Evolutionary conservation across 2,888 invertebrate genomes (phyloP).

Genomic region (Adelognathus sp.): DNA sequence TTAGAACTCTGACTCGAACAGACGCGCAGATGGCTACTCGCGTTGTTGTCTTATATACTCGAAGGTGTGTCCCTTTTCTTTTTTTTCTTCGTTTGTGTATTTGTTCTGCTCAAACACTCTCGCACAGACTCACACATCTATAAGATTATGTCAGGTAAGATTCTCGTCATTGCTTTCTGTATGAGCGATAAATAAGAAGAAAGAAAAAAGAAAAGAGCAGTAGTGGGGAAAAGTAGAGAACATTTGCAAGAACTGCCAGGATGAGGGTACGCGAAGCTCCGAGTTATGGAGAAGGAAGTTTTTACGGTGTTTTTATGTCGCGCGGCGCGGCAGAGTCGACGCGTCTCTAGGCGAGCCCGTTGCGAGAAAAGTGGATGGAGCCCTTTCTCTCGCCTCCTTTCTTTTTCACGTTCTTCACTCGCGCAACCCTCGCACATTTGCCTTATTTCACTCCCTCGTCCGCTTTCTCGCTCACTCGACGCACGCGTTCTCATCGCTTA

Average conservation of each 20-base stretch:
- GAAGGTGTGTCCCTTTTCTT: too few relatives aligned
- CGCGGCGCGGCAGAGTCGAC: constrained; percentile 57
- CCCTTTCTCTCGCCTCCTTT: constrained; percentile 42
- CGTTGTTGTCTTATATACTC: too few relatives aligned
- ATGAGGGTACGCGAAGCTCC: constrained; percentile 61
- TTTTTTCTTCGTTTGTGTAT: too few relatives aligned
- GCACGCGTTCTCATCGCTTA: constrained; percentile 71
- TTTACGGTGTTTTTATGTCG: constrained; percentile 79
- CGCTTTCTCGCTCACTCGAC: constrained; percentile 10
- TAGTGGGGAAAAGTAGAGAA: constrained; percentile 27
- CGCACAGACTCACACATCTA: too few relatives aligned
- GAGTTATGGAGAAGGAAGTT: constrained; percentile 76
- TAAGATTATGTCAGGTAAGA: constrained; percentile 23
- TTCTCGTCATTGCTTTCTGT: constrained; percentile 21
- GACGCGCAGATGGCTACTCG: too few relatives aligned
- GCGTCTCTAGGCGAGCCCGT: constrained; percentile 52
- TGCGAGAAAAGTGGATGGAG: constrained; percentile 59
- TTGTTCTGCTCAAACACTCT: too few relatives aligned
- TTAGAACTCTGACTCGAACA: too few relatives aligned
- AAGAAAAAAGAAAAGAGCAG: constrained; percentile 23
- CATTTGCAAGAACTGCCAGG: constrained; percentile 8
- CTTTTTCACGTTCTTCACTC: constrained; percentile 44
- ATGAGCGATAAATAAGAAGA: constrained; percentile 46
- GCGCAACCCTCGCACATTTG: constrained; percentile 58
- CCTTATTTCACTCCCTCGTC: not conserved